Evolutionary conservation across 2,113 vertebrate genomes (phyloP).

Genomic region (Holacanthus passer): DNA sequence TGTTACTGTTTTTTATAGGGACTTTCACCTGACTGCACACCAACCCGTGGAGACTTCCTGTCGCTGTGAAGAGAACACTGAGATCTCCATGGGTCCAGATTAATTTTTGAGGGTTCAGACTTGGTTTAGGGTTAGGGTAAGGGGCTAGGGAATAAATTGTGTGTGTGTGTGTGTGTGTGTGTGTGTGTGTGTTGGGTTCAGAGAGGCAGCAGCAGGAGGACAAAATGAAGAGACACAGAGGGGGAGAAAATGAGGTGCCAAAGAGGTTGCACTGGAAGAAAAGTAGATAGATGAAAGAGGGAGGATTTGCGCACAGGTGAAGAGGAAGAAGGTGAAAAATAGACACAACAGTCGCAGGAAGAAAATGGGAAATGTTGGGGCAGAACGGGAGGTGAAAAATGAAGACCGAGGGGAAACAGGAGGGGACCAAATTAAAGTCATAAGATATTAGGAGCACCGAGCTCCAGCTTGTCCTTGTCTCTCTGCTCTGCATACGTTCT

Average conservation of each 20-base stretch:
- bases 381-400: slow-evolving; percentile 9
- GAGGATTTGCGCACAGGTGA: background rate
- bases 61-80: no score
- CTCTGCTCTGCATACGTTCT: slow-evolving; percentile 39
- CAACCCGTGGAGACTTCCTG: no score
- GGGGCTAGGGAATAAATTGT: no score
- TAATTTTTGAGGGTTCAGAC: no score
- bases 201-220: slow-evolving; percentile 24
- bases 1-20: background rate
- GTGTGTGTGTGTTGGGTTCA: slow-evolving; percentile 9
- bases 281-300: background rate
- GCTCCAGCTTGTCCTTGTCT: slow-evolving; percentile 32
- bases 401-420: background rate
- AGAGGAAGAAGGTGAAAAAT: slow-evolving; percentile 9
- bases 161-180: slow-evolving; percentile 13
- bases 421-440: slow-evolving; percentile 14
- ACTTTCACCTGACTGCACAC: no score
- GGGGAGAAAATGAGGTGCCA: slow-evolving; percentile 30
- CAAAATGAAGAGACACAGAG: slow-evolving; percentile 33
- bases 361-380: background rate
- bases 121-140: no score
- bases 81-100: no score
- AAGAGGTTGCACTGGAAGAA: slow-evolving; percentile 18
- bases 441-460: background rate
- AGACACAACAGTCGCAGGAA: background rate